phyloP scores from a whole-genome alignment of 2,797 vertebrate species.

The Clarias pachynema region DNA sequence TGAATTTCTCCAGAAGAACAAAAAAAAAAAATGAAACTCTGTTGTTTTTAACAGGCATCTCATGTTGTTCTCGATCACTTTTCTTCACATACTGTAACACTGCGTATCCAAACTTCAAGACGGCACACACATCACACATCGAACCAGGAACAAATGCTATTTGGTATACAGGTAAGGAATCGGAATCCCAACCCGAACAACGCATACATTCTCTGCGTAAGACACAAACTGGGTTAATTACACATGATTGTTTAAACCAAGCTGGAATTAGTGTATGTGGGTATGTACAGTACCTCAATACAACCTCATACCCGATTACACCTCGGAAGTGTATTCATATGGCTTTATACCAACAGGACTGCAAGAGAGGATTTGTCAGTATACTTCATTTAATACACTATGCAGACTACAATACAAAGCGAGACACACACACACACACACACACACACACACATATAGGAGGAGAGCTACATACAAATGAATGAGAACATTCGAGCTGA shows the following conservation, averaged over 20 bases:
- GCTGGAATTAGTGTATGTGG: slow-evolving; percentile 22
- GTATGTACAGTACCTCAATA: slow-evolving; percentile 59
- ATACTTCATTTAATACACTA: slow-evolving; percentile 76
- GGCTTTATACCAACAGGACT: slow-evolving; percentile 73
- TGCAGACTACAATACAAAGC: slow-evolving; percentile 65
- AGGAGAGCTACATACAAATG: slow-evolving; percentile 67
- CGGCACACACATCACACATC: slow-evolving; percentile 27
- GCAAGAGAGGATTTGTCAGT: slow-evolving; percentile 70
- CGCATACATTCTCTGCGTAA: slow-evolving; percentile 75
- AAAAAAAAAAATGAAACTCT: not conserved
- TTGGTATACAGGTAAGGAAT: slow-evolving; percentile 62
- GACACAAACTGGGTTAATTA: slow-evolving; percentile 64
- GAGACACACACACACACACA: slow-evolving; percentile 46
- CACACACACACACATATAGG: slow-evolving; percentile 59
- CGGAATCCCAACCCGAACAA: slow-evolving; percentile 67
- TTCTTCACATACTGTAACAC: slow-evolving; percentile 41
- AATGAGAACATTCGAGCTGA: slow-evolving; percentile 59
- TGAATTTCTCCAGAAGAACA: slow-evolving; percentile 37
- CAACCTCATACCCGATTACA: slow-evolving; percentile 64
- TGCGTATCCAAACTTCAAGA: slow-evolving; percentile 45
- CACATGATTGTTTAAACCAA: slow-evolving; percentile 61
- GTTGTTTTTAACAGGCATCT: slow-evolving; percentile 1
- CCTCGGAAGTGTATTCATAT: slow-evolving; percentile 60
- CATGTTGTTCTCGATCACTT: not conserved
- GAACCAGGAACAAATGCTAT: slow-evolving; percentile 57